Conservation (phyloP, 1,140 invertebrate genomes). For the Ephestia elutella region DNA sequence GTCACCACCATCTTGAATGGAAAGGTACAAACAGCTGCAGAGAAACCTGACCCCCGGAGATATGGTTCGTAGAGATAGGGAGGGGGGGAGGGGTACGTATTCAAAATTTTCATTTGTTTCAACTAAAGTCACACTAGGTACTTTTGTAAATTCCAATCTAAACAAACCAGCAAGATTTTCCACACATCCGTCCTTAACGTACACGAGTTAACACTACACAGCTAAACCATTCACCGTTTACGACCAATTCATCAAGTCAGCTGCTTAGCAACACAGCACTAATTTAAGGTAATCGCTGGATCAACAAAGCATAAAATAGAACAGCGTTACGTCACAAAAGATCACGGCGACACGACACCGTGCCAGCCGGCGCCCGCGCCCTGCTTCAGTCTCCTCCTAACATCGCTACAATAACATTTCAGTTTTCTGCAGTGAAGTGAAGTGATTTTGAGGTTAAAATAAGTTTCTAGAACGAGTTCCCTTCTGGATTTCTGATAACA, state of each 20-base stretch:
- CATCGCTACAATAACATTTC: constrained; percentile 42
- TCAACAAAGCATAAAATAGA: constrained; percentile 15
- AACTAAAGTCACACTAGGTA: no score
- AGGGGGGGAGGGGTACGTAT: no score
- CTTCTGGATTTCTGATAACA: constrained; percentile 19
- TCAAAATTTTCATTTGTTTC: no score
- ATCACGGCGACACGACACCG: constrained; percentile 35
- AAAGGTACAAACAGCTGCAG: no score
- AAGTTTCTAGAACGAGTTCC: not conserved
- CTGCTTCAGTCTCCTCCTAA: constrained; percentile 45
- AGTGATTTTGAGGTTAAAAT: constrained; percentile 10
- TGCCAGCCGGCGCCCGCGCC: constrained; percentile 42
- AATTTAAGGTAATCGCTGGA: constrained; percentile 12
- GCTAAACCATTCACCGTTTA: not conserved
- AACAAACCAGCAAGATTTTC: no score
- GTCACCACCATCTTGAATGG: no score
- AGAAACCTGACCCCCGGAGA: no score
- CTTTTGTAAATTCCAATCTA: no score
- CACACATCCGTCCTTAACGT: not conserved
- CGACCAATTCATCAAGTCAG: not conserved
- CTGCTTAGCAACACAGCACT: not conserved
- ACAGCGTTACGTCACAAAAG: constrained; percentile 33
- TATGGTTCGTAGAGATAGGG: no score
- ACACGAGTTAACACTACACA: not conserved
- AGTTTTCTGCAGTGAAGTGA: constrained; percentile 6